These are phyloP conservation scores for Cranoglanis bouderius DNA, from an alignment of 2,113 vertebrate genomes.

Conservation along the genomic window DNA sequence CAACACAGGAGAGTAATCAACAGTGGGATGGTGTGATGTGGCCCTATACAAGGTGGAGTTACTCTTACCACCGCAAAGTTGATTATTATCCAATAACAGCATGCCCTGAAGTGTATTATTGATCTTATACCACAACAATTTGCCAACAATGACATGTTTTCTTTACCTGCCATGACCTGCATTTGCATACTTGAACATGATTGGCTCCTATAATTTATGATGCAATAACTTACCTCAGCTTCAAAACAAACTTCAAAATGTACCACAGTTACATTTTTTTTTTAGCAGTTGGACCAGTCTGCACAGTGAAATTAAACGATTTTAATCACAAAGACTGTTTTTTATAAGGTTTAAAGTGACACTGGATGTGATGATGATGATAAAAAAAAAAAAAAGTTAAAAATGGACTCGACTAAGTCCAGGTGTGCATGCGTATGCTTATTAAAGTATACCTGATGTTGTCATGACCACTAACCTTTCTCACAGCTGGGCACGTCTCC, in stretches of 20 bases:
- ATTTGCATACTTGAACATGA: neutral
- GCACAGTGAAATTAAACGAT: neutral
- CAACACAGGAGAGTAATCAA: neutral
- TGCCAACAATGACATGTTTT: neutral
- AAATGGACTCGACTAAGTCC: too few relatives aligned
- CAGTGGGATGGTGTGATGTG: neutral
- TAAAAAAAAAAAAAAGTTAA: neutral
- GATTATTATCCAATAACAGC: neutral
- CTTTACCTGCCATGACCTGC: neutral
- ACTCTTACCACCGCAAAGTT: neutral
- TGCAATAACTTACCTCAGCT: neutral
- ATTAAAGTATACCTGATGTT: neutral
- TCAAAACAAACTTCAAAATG: too few relatives aligned
- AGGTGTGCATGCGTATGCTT: neutral
- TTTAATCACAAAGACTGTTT: constrained; percentile 1
- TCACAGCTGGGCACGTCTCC: constrained; percentile 89
- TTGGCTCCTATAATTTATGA: neutral
- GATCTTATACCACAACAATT: neutral
- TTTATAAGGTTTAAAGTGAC: neutral
- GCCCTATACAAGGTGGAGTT: neutral
- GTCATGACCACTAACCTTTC: constrained; percentile 77
- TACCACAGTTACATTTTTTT: neutral
- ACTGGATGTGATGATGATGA: neutral
- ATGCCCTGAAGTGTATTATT: neutral
- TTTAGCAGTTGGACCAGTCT: neutral